Evolutionary conservation across 2,113 vertebrate species (phyloP).

Genomic region (Dendrocopos noguchii): DNA sequence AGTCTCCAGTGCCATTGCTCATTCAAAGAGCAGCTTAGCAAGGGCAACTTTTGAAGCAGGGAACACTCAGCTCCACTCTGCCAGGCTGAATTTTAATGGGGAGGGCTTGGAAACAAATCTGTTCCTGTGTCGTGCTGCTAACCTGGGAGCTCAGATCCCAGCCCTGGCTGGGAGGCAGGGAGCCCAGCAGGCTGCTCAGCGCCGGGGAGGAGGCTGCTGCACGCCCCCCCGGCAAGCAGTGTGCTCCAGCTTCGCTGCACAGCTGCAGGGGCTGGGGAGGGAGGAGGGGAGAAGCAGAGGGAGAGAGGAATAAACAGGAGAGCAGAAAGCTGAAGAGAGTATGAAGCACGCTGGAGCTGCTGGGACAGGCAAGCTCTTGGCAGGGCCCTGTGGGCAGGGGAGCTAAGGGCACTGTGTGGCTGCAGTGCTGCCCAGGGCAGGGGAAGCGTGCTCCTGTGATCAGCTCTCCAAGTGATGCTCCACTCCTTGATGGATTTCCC

Average conservation of each 20-base stretch:
- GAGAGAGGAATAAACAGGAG: constrained; percentile 2
- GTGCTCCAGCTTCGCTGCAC: background rate
- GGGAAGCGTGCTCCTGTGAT: background rate
- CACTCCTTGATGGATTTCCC: background rate
- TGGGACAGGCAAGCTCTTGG: background rate
- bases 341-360: background rate
- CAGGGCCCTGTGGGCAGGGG: background rate
- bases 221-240: background rate
- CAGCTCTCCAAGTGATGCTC: constrained; percentile 7
- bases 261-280: background rate
- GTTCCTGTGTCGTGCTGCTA: background rate
- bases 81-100: background rate
- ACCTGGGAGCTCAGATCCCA: background rate
- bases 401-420: background rate
- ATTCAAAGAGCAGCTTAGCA: background rate
- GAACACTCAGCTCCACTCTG: background rate
- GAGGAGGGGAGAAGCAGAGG: background rate
- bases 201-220: background rate
- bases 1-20: background rate
- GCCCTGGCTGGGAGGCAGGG: background rate
- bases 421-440: background rate
- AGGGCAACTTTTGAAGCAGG: background rate
- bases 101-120: background rate
- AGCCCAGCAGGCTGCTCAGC: background rate
- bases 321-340: background rate